A percentile compares a stretch with the other conserved stretches of the same genome.
These are phyloP conservation scores for Asobara japonica DNA, from an alignment of 1,140 invertebrate genomes.

Conservation along the genomic window DNA sequence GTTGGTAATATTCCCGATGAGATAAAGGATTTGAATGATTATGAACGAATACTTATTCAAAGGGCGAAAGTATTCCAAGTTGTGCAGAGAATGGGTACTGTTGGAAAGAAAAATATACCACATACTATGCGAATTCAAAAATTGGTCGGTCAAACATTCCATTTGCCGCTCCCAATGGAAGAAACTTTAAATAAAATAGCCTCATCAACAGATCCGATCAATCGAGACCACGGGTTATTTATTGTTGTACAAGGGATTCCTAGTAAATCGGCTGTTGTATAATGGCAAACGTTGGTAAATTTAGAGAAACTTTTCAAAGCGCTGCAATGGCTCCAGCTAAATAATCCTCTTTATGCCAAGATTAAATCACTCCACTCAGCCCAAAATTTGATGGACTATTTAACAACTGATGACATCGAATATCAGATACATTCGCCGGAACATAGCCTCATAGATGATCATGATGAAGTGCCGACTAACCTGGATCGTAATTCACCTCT, in stretches of 20 bases:
- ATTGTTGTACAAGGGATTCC: neutral
- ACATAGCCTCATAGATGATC: neutral
- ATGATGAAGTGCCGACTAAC: neutral
- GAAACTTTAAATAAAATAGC: neutral
- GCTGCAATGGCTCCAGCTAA: neutral
- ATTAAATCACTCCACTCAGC: neutral
- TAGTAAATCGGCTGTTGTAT: neutral
- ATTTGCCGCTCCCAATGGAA: too few species aligned
- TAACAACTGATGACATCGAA: neutral
- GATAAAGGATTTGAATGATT: neutral
- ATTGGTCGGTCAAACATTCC: neutral
- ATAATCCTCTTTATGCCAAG: neutral
- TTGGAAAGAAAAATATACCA: neutral
- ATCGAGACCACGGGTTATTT: neutral
- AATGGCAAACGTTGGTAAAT: neutral
- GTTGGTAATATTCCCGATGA: neutral
- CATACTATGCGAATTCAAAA: neutral
- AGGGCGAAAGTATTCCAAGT: neutral
- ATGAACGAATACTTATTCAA: neutral
- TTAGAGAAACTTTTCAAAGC: neutral
- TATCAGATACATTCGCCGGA: neutral
- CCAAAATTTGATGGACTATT: neutral
- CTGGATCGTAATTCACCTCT: too few species aligned
- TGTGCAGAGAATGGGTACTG: neutral
- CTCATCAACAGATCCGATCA: neutral